phyloP scores from a whole-genome alignment of 2,113 vertebrate species.

The Bufo bufo region DNA sequence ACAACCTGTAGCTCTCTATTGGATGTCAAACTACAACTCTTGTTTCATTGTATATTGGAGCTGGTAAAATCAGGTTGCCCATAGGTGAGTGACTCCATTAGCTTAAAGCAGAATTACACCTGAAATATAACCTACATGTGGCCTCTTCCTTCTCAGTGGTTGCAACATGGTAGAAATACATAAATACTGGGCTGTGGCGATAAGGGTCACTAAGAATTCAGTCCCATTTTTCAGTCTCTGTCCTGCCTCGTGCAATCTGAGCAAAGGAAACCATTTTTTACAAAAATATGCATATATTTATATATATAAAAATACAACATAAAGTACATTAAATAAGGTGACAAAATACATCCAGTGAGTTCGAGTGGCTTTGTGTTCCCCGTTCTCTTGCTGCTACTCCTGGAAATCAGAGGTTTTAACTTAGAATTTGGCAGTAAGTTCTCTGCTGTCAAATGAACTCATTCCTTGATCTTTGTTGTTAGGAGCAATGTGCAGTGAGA shows the following conservation, averaged over 20 bases:
- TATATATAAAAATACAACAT: slow-evolving; percentile 57
- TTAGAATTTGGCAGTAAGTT: slow-evolving; percentile 23
- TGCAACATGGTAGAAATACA: slow-evolving; percentile 13
- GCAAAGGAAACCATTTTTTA: slow-evolving; percentile 55
- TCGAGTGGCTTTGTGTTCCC: slow-evolving; percentile 2
- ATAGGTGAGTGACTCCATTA: slow-evolving; percentile 9
- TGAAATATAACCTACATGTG: not conserved
- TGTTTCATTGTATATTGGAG: not conserved
- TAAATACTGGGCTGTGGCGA: slow-evolving; percentile 10
- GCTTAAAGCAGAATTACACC: slow-evolving; percentile 22
- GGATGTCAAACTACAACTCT: not conserved
- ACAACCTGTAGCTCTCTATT: not conserved
- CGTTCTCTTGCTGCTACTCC: not conserved
- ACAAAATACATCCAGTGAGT: slow-evolving; percentile 53
- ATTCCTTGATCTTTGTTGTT: not conserved
- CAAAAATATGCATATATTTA: slow-evolving; percentile 55
- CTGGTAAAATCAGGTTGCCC: not conserved
- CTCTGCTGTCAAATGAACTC: slow-evolving; percentile 15
- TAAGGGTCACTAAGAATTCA: slow-evolving; percentile 17
- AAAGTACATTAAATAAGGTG: slow-evolving; percentile 54
- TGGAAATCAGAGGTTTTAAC: not conserved
- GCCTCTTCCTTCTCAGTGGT: slow-evolving; percentile 26
- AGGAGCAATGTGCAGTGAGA: not conserved
- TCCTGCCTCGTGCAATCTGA: slow-evolving; percentile 57
- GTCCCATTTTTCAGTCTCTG: slow-evolving; percentile 51